Conservation (phyloP, 2,113 vertebrate species). For the Casuarius casuarius region DNA sequence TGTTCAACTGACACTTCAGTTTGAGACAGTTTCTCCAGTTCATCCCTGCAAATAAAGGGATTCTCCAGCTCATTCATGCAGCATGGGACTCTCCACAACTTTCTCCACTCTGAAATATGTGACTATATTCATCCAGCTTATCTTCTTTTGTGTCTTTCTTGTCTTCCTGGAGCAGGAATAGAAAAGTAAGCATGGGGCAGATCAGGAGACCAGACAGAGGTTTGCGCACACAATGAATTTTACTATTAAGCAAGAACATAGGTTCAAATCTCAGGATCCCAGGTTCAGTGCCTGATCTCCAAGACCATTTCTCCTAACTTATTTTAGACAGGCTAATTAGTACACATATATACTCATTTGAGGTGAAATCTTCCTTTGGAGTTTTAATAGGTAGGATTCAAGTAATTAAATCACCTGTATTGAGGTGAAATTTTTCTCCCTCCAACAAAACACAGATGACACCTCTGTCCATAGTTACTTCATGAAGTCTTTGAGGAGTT, state of each 20-base stretch:
- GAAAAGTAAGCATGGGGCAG: neutral
- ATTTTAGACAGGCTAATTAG: neutral
- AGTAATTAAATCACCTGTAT: neutral
- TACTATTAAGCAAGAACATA: neutral
- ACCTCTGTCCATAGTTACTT: neutral
- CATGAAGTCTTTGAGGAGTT: neutral
- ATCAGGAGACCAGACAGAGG: neutral
- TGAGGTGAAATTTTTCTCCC: neutral
- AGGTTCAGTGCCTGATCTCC: neutral
- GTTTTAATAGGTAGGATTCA: neutral
- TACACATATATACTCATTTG: neutral
- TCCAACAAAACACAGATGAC: neutral
- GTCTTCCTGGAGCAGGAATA: neutral
- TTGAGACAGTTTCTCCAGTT: neutral
- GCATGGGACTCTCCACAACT: neutral
- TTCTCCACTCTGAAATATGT: neutral
- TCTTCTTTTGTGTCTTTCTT: neutral
- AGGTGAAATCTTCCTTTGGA: neutral
- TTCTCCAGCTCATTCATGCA: neutral
- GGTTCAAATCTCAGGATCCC: neutral
- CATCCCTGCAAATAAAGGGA: neutral
- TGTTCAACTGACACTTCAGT: neutral
- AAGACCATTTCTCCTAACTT: neutral
- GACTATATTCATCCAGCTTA: neutral
- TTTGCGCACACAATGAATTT: neutral